These are phyloP conservation scores for Apeira syringaria DNA, from an alignment of 2,888 invertebrate genomes.

Conservation along the genomic window DNA sequence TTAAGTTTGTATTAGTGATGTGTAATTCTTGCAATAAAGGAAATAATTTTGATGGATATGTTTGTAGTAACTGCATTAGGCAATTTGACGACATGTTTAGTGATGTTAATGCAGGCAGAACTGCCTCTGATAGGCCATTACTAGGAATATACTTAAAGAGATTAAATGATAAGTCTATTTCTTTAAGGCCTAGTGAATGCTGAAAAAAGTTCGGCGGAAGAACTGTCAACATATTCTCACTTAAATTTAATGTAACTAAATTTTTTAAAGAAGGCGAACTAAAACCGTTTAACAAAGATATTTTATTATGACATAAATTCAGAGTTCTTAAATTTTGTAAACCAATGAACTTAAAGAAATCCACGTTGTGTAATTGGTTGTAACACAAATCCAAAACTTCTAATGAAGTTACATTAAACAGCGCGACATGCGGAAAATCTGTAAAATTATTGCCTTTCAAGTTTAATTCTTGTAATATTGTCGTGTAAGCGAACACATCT, in stretches of 20 bases:
- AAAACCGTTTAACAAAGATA: constrained; percentile 90
- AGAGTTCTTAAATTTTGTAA: constrained; percentile 89
- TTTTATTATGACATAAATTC: constrained; percentile 89
- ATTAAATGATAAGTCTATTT: constrained; percentile 91
- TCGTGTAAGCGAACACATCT: constrained; percentile 88
- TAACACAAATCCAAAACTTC: constrained; percentile 88
- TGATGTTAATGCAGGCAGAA: constrained; percentile 88
- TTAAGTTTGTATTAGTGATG: constrained; percentile 91
- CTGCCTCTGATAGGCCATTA: constrained; percentile 88
- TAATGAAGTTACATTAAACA: constrained; percentile 89
- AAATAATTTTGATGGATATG: constrained; percentile 87
- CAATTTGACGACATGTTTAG: constrained; percentile 94
- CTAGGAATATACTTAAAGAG: constrained; percentile 91
- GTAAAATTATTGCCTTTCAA: constrained; percentile 89
- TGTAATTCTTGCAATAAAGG: constrained; percentile 92
- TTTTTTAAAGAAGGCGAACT: constrained; percentile 90
- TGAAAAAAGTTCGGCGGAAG: constrained; percentile 92
- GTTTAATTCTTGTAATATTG: constrained; percentile 90
- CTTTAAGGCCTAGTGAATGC: constrained; percentile 87
- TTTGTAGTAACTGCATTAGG: constrained; percentile 88
- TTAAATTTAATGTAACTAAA: constrained; percentile 89
- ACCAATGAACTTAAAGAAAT: constrained; percentile 90
- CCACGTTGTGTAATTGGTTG: constrained; percentile 87
- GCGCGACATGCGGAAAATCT: constrained; percentile 90
- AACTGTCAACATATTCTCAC: constrained; percentile 88